Evolutionary conservation across 2,888 invertebrate species (phyloP).

Genomic region (Netelia melanura): DNA sequence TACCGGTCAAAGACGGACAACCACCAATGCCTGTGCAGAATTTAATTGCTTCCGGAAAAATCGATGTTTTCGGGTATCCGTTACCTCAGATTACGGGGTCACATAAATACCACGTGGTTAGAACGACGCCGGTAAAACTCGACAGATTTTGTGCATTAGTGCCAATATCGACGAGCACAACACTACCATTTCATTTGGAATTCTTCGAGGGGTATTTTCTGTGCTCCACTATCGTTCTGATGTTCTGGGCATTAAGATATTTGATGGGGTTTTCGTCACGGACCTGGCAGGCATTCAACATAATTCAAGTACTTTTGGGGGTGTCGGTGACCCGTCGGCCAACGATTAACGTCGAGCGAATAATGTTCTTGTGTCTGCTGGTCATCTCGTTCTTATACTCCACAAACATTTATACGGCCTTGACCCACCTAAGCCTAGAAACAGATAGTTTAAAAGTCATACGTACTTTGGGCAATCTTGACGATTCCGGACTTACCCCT

Average conservation of each 20-base stretch:
- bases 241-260: slow-evolving; percentile 33
- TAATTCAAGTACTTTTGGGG: slow-evolving; percentile 61
- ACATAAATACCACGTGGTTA: background rate
- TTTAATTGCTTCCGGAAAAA: slow-evolving; percentile 27
- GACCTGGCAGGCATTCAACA: slow-evolving; percentile 49
- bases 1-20: no score
- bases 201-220: slow-evolving; percentile 24
- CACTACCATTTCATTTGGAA: background rate
- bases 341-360: slow-evolving; percentile 45
- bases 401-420: slow-evolving; percentile 59
- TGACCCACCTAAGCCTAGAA: slow-evolving; percentile 55
- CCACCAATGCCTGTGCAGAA: background rate
- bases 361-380: slow-evolving; percentile 52
- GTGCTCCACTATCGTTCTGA: slow-evolving; percentile 33
- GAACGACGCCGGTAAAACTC: slow-evolving; percentile 5
- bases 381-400: slow-evolving; percentile 61
- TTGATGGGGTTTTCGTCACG: slow-evolving; percentile 51
- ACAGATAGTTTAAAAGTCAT: background rate
- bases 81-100: slow-evolving; percentile 4
- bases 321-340: slow-evolving; percentile 36
- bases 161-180: slow-evolving; percentile 28
- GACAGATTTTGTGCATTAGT: slow-evolving; percentile 61
- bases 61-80: slow-evolving; percentile 40
- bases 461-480: slow-evolving; percentile 59
- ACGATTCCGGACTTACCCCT: slow-evolving; percentile 59